phyloP scores from a whole-genome alignment of 2,113 vertebrate species.

The Hymenochirus boettgeri region DNA sequence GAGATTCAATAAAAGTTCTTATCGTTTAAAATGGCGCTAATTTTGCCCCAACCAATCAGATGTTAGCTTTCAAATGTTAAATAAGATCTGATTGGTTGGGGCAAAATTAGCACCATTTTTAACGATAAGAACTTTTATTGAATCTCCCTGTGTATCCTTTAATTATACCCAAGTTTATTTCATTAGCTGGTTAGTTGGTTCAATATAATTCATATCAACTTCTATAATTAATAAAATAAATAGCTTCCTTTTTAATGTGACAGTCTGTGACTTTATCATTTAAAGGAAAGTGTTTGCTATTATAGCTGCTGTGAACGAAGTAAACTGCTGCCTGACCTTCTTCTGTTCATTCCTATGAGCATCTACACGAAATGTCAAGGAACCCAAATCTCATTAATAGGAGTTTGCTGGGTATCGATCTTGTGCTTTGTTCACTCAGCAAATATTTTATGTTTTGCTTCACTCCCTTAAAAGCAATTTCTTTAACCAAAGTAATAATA shows the following conservation, averaged over 20 bases:
- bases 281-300: conserved; percentile 35
- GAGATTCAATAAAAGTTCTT: too few relatives aligned
- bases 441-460: conserved; percentile 30
- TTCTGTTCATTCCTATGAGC: conserved; percentile 42
- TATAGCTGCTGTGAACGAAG: conserved; percentile 42
- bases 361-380: conserved; percentile 47
- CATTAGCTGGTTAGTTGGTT: too few relatives aligned
- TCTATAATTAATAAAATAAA: conserved; percentile 31
- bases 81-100: too few relatives aligned
- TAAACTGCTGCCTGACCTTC: conserved; percentile 43
- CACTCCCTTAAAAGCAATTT: conserved; percentile 10
- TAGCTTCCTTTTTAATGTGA: conserved; percentile 38
- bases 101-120: too few relatives aligned
- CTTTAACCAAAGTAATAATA: background rate
- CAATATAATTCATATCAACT: conserved; percentile 2
- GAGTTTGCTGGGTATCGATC: conserved; percentile 48
- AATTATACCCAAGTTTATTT: too few relatives aligned
- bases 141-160: too few relatives aligned
- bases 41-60: too few relatives aligned
- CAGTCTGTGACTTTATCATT: conserved; percentile 25
- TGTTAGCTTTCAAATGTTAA: too few relatives aligned
- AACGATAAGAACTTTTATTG: too few relatives aligned
- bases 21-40: too few relatives aligned
- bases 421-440: conserved; percentile 41
- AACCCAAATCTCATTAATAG: conserved; percentile 54